These are phyloP conservation scores for Drosophila kanekoi DNA, from an alignment of 2,888 invertebrate genomes.

Conservation along the genomic window DNA sequence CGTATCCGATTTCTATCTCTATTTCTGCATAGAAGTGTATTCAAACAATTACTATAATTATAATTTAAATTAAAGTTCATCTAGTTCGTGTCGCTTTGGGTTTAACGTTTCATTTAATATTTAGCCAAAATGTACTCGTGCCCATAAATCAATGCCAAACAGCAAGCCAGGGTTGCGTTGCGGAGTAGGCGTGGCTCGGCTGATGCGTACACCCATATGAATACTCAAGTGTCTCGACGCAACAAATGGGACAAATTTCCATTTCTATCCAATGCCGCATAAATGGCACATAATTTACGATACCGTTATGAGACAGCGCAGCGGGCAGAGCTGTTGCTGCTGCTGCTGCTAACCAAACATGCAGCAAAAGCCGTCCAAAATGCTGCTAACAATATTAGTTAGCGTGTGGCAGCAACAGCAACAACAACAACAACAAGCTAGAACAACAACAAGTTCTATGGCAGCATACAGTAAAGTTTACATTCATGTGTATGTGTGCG, in stretches of 20 bases:
- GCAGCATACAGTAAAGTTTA: conserved; percentile 64
- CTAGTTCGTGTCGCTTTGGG: conserved; percentile 31
- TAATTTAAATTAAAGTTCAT: conserved; percentile 57
- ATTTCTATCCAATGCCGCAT: conserved; percentile 79
- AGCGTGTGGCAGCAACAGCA: conserved; percentile 52
- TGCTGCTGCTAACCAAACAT: conserved; percentile 67
- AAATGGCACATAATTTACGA: conserved; percentile 81
- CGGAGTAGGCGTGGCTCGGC: neutral
- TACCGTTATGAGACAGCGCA: conserved; percentile 66
- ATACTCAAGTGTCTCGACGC: conserved; percentile 74
- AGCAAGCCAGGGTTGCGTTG: conserved; percentile 41
- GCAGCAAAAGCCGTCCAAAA: conserved; percentile 74
- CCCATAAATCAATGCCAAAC: conserved; percentile 77
- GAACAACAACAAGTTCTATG: conserved; percentile 33
- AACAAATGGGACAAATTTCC: conserved; percentile 79
- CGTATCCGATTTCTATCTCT: conserved; percentile 2
- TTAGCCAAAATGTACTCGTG: conserved; percentile 63
- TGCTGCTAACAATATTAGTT: conserved; percentile 79
- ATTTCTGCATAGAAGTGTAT: conserved; percentile 12
- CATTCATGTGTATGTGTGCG: conserved; percentile 45
- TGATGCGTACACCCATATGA: conserved; percentile 60
- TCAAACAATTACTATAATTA: conserved; percentile 43
- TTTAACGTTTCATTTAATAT: conserved; percentile 77
- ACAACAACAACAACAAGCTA: conserved; percentile 39
- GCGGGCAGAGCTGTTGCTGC: conserved; percentile 44